Evolutionary conservation across 2,888 invertebrate genomes (phyloP), one percentile per base, ranked within the genome.

Genomic region (Cephonodes hylas): DNA sequence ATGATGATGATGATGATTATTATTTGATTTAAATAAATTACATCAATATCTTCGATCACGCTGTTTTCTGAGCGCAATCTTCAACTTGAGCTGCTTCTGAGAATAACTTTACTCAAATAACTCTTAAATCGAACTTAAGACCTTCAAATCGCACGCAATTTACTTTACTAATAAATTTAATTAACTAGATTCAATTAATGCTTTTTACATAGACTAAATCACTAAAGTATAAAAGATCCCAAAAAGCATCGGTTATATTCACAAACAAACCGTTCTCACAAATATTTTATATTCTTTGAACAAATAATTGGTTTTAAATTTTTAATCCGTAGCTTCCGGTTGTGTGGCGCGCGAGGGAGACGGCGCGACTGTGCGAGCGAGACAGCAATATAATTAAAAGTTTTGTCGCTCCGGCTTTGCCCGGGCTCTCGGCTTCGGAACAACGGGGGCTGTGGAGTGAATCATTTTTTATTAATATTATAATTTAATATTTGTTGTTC

Each of bases 271-370:
- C 53, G 27, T 31, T 31, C 31, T 27, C 31, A 53, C 48, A 27
- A 48, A 48, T 48, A 27, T 53, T 53, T 53, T 53, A 53, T 53
- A 53, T 53, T 53, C 53, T 53, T 53, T 53, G 53, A 53, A 53
- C 53, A 53, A 53, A 58, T 57, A 61, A 59, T 59, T 59, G 63
- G 59, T 58, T 58, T 60, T 64, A 57, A 61, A 63, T 60, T 63
- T 63, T 61, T 64, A 64, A 64, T 48, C 53, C 61, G 64, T 56
- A 59, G 58, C 64, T 62, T 64, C 65, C 66, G 64, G 65, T 63
- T 66, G 63, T 61, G 31, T 61, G 62, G 63, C 34, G 79, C 70
- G 79, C 60, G 73, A 81, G 66, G 34, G 72, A 67, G 80, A 79
- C 58, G 65, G 70, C 64, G 74, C 27, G 70, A 71, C 72, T 63